A percentile compares a stretch with the other conserved stretches of the same genome.
phyloP scores from a whole-genome alignment of 2,797 vertebrate genomes.

The Acanthurus lineatus region DNA sequence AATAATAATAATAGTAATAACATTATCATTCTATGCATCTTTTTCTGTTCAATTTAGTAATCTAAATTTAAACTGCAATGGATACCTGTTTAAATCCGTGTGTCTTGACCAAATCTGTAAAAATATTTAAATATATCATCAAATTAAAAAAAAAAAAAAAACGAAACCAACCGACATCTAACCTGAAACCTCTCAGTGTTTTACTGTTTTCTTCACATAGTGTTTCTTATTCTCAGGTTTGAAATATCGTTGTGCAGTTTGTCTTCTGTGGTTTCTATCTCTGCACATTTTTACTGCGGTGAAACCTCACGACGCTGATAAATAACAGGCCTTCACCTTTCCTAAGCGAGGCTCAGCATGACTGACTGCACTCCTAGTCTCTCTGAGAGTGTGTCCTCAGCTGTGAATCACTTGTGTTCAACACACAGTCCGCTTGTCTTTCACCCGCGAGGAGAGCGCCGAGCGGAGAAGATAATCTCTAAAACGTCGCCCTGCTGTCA shows the following conservation, averaged over 20 bases:
- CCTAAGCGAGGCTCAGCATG: constrained; percentile 70
- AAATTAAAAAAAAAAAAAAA: constrained; percentile 39
- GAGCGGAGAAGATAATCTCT: constrained; percentile 91
- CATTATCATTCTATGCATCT: not conserved
- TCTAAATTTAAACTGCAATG: not conserved
- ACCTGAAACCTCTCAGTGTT: constrained; percentile 44
- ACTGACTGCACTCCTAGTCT: constrained; percentile 77
- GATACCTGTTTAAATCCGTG: not conserved
- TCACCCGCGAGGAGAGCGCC: constrained; percentile 65
- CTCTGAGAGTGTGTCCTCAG: constrained; percentile 76
- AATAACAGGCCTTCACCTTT: constrained; percentile 80
- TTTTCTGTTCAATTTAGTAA: not conserved
- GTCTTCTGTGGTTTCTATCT: constrained; percentile 66
- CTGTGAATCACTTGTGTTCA: constrained; percentile 83
- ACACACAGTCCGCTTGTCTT: constrained; percentile 72
- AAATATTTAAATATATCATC: constrained; percentile 14
- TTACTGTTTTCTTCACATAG: constrained; percentile 48
- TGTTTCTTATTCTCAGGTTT: constrained; percentile 56
- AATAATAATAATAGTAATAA: too few species aligned
- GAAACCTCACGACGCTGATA: constrained; percentile 75
- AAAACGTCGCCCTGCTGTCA: constrained; percentile 89
- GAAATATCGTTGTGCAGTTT: constrained; percentile 60
- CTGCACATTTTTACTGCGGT: constrained; percentile 70
- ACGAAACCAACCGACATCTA: constrained; percentile 25
- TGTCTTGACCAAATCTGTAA: constrained; percentile 32